These are phyloP conservation scores for roundworm (Caenorhabditis elegans) DNA, from an alignment of 1,140 invertebrate species.

Conservation along the genomic window WBcel235 BX284605.5:11070001-11070500, in stretches of 20 bases:
- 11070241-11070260: background rate
- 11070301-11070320: slow-evolving; percentile 12
- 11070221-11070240: background rate
- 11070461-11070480: background rate
- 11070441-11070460: background rate
- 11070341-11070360: background rate
- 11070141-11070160: too few relatives aligned
- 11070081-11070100: too few relatives aligned
- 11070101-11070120: too few relatives aligned
- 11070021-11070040: too few relatives aligned
- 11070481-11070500: background rate
- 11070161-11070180: background rate
- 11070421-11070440: background rate
- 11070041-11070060: too few relatives aligned
- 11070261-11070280: slow-evolving; percentile 11
- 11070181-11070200: too few relatives aligned
- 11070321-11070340: slow-evolving; percentile 27
- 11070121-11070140: too few relatives aligned
- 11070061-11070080: too few relatives aligned
- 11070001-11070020: too few relatives aligned
- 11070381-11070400: slow-evolving; percentile 1
- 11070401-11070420: slow-evolving; percentile 9
- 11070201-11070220: background rate
- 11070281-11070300: background rate
- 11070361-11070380: too few relatives aligned